Percentiles rank a stretch among this genome's conserved stretches.
phyloP scores from a whole-genome alignment of 1,140 invertebrate genomes.

The Drosophila mojavensis region DNA sequence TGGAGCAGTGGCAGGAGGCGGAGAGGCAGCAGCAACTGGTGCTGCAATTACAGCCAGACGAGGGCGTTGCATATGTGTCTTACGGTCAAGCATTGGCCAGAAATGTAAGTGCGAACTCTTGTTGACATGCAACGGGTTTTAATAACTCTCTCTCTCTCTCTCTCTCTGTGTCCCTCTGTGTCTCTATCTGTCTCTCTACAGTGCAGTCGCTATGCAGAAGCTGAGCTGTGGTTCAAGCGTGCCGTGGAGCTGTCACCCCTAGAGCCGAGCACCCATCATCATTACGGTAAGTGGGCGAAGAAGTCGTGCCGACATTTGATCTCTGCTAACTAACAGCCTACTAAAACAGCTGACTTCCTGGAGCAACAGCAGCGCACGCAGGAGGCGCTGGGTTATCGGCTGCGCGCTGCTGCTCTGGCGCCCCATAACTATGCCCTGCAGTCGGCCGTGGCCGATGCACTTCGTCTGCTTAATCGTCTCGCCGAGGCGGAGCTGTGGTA shows the following conservation, averaged over 20 bases:
- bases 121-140: neutral
- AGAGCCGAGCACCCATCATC: slow-evolving; percentile 92
- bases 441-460: slow-evolving; percentile 93
- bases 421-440: slow-evolving; percentile 92
- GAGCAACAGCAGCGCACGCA: slow-evolving; percentile 89
- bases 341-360: slow-evolving; percentile 91
- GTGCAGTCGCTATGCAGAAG: slow-evolving; percentile 91
- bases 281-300: slow-evolving; percentile 89
- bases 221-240: slow-evolving; percentile 94
- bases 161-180: neutral
- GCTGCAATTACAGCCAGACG: slow-evolving; percentile 90
- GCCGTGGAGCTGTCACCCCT: slow-evolving; percentile 91
- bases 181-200: slow-evolving; percentile 79
- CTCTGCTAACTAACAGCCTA: neutral
- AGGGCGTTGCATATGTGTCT: slow-evolving; percentile 93
- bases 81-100: slow-evolving; percentile 94
- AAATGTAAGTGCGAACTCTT: slow-evolving; percentile 88
- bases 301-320: neutral
- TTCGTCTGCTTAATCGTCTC: slow-evolving; percentile 91
- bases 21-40: slow-evolving; percentile 93
- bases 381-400: slow-evolving; percentile 92
- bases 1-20: slow-evolving; percentile 90
- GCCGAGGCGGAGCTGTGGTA: slow-evolving; percentile 93
- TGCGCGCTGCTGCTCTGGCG: slow-evolving; percentile 89
- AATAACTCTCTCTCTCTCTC: neutral